A percentile compares a stretch with the other conserved stretches of the same genome.
phyloP scores from a whole-genome alignment of 2,888 invertebrate species.

The Trichopria drosophilae region DNA sequence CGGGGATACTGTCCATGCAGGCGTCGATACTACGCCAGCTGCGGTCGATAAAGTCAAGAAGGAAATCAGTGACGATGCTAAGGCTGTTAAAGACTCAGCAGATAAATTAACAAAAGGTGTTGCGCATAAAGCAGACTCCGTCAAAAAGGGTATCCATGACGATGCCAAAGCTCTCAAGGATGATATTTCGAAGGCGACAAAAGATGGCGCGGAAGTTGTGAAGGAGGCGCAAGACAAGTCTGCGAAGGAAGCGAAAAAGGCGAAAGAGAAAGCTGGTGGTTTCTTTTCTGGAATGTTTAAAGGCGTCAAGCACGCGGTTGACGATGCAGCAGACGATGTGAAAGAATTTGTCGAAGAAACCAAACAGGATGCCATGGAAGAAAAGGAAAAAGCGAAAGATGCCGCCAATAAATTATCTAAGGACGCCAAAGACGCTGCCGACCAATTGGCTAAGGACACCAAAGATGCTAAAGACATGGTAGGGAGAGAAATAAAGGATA shows the following conservation, averaged over 20 bases:
- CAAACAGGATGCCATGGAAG: slow-evolving; percentile 24
- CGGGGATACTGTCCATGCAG: too few relatives aligned
- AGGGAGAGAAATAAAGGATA: slow-evolving; percentile 1
- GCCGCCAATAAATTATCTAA: slow-evolving; percentile 21
- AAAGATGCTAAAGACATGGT: slow-evolving; percentile 22
- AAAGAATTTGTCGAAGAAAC: slow-evolving; percentile 24
- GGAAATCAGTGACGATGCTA: too few relatives aligned
- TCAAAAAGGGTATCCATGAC: slow-evolving; percentile 48
- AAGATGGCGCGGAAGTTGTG: slow-evolving; percentile 3
- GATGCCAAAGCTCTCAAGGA: slow-evolving; percentile 56
- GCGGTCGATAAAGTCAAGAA: too few relatives aligned
- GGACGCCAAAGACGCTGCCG: slow-evolving; percentile 34
- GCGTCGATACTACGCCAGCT: too few relatives aligned
- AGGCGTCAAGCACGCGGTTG: slow-evolving; percentile 41
- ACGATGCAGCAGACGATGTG: slow-evolving; percentile 37
- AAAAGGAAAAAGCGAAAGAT: slow-evolving; percentile 26
- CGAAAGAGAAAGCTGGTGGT: slow-evolving; percentile 42
- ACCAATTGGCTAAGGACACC: slow-evolving; percentile 19
- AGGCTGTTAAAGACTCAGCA: too few relatives aligned
- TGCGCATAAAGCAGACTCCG: too few relatives aligned
- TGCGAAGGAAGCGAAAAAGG: slow-evolving; percentile 37
- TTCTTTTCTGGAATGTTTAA: slow-evolving; percentile 48
- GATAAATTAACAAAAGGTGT: too few relatives aligned
- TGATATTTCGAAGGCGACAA: neutral
- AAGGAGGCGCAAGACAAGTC: slow-evolving; percentile 30